Percentiles rank a stretch among this genome's conserved stretches.
These are phyloP conservation scores for Heloderma charlesbogerti DNA, from an alignment of 2,113 vertebrate genomes.

Conservation along the genomic window DNA sequence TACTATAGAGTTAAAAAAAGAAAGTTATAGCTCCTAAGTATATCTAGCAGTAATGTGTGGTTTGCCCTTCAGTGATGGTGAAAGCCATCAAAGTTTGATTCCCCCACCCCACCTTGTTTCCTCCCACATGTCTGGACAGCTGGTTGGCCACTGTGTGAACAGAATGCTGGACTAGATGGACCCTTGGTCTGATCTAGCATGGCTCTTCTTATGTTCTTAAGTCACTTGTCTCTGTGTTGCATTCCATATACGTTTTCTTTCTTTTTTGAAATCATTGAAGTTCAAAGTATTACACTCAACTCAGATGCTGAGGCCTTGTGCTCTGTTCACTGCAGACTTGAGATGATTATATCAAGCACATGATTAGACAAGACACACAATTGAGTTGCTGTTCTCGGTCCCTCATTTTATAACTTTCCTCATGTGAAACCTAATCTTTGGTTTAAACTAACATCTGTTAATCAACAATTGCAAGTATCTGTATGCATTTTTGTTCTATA, in stretches of 20 bases:
- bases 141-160: no score
- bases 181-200: no score
- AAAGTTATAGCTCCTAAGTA: no score
- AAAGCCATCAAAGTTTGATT: conserved; percentile 27
- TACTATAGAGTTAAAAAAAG: no score
- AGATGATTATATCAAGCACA: background rate
- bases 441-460: background rate
- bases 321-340: background rate
- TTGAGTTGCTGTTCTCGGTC: background rate
- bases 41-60: no score
- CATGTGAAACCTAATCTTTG: background rate
- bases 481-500: background rate
- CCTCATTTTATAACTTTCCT: background rate
- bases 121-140: accelerated
- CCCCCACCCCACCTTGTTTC: background rate
- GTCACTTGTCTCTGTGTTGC: background rate
- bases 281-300: background rate
- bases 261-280: background rate
- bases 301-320: background rate
- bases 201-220: no score
- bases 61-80: background rate
- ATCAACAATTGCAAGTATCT: conserved; percentile 1
- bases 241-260: background rate
- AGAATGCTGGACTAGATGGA: no score
- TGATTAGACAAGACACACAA: conserved; percentile 1